Evolutionary conservation across 2,113 vertebrate species (phyloP).

Genomic region (Melanerpes formicivorus): DNA sequence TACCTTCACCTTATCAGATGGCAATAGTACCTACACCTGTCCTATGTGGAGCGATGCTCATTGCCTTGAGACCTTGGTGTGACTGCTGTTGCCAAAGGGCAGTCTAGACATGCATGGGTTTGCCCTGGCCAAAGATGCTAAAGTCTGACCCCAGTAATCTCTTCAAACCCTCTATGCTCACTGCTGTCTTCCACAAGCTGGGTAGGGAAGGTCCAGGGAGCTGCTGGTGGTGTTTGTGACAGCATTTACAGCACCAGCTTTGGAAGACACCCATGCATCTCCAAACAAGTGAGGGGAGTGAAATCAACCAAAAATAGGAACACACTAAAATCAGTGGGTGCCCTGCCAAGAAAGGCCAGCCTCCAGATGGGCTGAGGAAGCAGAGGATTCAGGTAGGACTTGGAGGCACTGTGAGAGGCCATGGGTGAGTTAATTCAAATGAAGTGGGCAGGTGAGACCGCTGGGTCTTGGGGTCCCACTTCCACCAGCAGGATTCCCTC

Average conservation of each 20-base stretch:
- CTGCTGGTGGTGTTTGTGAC: neutral
- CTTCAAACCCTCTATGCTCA: neutral
- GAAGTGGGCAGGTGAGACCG: rapidly evolving
- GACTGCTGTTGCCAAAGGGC: neutral
- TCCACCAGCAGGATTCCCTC: neutral
- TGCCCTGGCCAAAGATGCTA: neutral
- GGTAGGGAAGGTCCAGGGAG: neutral
- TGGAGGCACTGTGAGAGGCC: neutral
- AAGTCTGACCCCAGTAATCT: neutral
- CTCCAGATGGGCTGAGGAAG: slow-evolving; percentile 49
- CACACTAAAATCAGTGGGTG: neutral
- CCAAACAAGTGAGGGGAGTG: slow-evolving; percentile 1
- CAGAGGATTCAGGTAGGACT: neutral
- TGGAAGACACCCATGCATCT: neutral
- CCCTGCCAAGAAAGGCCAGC: slow-evolving; percentile 20
- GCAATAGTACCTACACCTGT: neutral
- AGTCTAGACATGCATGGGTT: neutral
- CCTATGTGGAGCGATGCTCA: neutral
- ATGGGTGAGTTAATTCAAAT: neutral
- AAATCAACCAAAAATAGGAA: slow-evolving; percentile 37
- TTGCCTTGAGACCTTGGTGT: neutral
- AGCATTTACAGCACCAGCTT: neutral
- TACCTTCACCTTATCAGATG: neutral
- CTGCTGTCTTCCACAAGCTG: neutral
- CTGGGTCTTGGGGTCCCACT: neutral